Evolutionary conservation across 1,140 invertebrate genomes (phyloP), one percentile per base, ranked within the genome.

Genomic region (Caerostris extrusa): DNA sequence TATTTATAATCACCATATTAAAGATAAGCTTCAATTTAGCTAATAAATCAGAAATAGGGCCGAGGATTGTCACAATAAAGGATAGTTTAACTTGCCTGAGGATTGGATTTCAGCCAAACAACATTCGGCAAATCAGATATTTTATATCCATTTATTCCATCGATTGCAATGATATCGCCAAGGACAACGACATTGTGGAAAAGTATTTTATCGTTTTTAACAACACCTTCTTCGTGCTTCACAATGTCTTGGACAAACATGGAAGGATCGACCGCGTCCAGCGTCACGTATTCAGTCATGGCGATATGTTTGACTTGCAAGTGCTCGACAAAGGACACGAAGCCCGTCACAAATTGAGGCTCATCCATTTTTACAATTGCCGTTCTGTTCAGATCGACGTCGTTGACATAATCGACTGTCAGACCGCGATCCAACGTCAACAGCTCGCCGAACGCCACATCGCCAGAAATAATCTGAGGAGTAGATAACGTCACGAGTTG

Each of bases 221-320:
- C 94, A 56, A 90, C 57, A 3, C 89, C 89, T 14, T 89, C 69
- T 14, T 85, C 58, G 17, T 90, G 94, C 19, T 58, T 81, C 8
- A 94, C 50, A 7, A 92, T 85, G 60, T 50, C 60, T 53, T 89
- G 83, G 1, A 85, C n/a, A 7, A 94, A 19, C 34, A 89, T 8
- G 2, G 93, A 94, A 6, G 90, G 89, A 67, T 94, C 93, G 8
- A 94, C 93, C 3, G 4, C 81, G 19, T 94, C 90, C 34, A 94
- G 17, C 0, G 57, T 91, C 14, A 91, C 67, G n/a, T 56, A 77
- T 6, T 94, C 93, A 5, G 67, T 61, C 90, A 94, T 91, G 50
- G 12, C 67, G 53, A 94, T 91, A 56, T 14, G 17, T 6, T 87
- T 12, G 3, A 53, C 93, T 1, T 10, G 50, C 5, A 94, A 3